Percentiles rank a stretch among this genome's conserved stretches.
Evolutionary conservation across 1,140 invertebrate species (phyloP).

Genomic region (Tribolium castaneum): DNA sequence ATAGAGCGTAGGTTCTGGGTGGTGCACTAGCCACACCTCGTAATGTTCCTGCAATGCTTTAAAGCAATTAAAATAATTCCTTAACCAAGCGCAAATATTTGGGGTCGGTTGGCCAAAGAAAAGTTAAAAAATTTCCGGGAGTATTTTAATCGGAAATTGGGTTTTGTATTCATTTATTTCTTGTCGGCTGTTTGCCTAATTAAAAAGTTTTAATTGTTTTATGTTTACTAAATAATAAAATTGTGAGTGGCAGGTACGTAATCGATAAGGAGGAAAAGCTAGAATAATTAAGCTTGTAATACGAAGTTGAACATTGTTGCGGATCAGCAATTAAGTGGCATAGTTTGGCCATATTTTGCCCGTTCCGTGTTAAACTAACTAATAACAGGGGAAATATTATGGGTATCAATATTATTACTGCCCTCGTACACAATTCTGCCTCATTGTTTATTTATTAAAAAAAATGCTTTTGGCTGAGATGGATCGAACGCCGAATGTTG

Average conservation of each 20-base stretch:
- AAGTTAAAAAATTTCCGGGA: no score
- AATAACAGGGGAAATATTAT: neutral
- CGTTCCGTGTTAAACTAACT: neutral
- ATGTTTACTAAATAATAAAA: neutral
- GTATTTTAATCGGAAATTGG: no score
- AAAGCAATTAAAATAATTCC: neutral
- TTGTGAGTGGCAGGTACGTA: neutral
- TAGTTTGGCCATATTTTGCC: neutral
- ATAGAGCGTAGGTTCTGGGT: neutral
- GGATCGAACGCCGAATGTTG: no score
- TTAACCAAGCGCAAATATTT: neutral
- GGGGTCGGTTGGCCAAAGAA: no score
- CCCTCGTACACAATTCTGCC: no score
- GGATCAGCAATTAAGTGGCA: neutral
- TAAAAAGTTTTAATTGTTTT: neutral
- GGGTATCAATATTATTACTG: no score
- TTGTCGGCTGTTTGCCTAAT: neutral
- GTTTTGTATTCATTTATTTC: no score
- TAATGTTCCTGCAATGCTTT: neutral
- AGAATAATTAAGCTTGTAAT: neutral
- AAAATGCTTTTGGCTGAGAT: no score
- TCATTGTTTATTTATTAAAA: no score
- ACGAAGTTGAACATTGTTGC: neutral
- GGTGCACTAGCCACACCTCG: neutral
- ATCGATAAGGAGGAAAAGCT: neutral